phyloP scores from a whole-genome alignment of 1,140 invertebrate species.

The Stratiolaelaps scimitus region DNA sequence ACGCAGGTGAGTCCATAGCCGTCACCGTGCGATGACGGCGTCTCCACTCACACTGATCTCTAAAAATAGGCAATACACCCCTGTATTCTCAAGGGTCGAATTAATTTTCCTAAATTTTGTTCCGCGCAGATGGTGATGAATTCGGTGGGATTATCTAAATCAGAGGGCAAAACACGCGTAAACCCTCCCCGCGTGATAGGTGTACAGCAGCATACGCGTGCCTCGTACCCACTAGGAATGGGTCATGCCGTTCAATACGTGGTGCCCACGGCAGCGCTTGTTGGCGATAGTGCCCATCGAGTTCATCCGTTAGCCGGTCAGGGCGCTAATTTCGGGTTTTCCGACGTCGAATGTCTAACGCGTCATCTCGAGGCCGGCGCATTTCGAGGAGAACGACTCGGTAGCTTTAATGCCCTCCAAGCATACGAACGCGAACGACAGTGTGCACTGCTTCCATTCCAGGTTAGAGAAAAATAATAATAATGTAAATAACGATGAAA shows the following conservation, averaged over 20 bases:
- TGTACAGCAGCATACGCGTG: constrained; percentile 53
- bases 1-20: constrained; percentile 54
- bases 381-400: constrained; percentile 52
- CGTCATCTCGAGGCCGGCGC: constrained; percentile 55
- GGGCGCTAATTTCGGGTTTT: constrained; percentile 92
- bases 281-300: constrained; percentile 90
- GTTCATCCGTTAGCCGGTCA: constrained; percentile 93
- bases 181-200: constrained; percentile 61
- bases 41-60: constrained; percentile 29
- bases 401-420: constrained; percentile 47
- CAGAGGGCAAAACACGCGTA: not conserved
- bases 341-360: constrained; percentile 65
- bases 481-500: no score
- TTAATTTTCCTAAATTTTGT: not conserved
- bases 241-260: constrained; percentile 76
- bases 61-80: not conserved
- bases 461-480: no score
- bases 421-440: constrained; percentile 21
- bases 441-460: constrained; percentile 12
- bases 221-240: constrained; percentile 79
- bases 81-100: constrained; percentile 5
- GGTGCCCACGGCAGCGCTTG: constrained; percentile 55
- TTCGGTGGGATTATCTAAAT: not conserved
- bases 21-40: constrained; percentile 31
- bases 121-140: constrained; percentile 29